Conservation (phyloP, 37 sponge, comb jelly and placozoan species). For the Sycon ciliatum region DNA sequence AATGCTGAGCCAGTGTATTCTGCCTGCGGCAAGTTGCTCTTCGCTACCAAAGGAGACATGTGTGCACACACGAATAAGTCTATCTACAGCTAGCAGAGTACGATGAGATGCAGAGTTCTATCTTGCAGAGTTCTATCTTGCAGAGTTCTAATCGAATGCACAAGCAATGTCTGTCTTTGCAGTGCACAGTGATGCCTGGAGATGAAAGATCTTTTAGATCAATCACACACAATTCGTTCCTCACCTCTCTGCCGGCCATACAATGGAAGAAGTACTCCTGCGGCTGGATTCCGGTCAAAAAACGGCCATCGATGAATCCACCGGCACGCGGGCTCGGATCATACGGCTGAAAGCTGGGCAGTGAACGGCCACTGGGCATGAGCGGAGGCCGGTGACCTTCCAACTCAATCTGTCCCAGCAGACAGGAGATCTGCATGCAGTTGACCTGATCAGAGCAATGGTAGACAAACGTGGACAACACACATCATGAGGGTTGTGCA, state of each 20-base stretch:
- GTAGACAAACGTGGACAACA: no score
- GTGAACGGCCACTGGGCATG: slow-evolving; percentile 82
- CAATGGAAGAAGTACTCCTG: slow-evolving; percentile 96
- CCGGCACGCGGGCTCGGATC: slow-evolving; percentile 76
- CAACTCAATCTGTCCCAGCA: slow-evolving; percentile 96
- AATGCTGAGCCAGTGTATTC: no score
- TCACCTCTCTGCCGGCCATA: slow-evolving; percentile 95
- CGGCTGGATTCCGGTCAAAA: slow-evolving; percentile 88
- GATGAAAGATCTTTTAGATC: no score
- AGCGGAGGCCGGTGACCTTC: slow-evolving; percentile 94
- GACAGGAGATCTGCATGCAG: slow-evolving; percentile 91
- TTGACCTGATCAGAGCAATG: slow-evolving; percentile 55
- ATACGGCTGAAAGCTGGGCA: slow-evolving; percentile 83
- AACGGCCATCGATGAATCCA: slow-evolving; percentile 83
- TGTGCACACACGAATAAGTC: background rate
- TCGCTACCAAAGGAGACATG: no score
- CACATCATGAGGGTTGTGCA: no score
- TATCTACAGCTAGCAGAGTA: background rate
- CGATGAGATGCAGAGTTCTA: no score
- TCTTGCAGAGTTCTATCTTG: no score
- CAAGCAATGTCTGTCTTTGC: no score
- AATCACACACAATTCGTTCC: background rate
- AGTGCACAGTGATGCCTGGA: no score
- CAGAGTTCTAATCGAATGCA: no score
- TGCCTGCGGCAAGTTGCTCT: no score